Percentiles rank a stretch among this genome's conserved stretches.
These are phyloP conservation scores for Steromphala cineraria DNA, from an alignment of 2,888 invertebrate species.

Conservation along the genomic window DNA sequence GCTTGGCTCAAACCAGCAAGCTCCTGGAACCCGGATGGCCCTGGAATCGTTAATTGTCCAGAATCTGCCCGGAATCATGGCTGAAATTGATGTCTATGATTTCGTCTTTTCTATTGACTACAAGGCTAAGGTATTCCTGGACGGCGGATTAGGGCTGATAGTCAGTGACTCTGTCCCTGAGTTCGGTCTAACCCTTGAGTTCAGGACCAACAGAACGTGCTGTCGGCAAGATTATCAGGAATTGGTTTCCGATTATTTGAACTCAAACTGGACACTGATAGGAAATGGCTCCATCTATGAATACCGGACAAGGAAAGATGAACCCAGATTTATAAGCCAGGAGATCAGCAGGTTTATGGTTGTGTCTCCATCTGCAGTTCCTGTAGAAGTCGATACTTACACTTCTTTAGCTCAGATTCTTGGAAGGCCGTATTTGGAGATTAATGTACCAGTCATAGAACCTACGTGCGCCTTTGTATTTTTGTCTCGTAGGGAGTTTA, in stretches of 20 bases:
- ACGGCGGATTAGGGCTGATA: neutral
- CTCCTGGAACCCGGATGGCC: neutral
- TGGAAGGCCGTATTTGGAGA: neutral
- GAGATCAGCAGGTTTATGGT: neutral
- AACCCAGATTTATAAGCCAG: neutral
- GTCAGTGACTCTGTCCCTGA: neutral
- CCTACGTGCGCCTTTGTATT: neutral
- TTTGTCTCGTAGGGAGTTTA: neutral
- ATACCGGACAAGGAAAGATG: neutral
- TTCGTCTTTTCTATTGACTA: too few relatives aligned
- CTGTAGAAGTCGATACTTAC: neutral
- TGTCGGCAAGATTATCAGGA: neutral
- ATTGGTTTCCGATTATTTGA: neutral
- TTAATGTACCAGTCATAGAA: neutral
- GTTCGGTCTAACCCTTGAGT: neutral
- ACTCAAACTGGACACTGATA: neutral
- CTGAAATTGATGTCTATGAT: too few relatives aligned
- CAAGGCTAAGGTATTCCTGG: too few relatives aligned
- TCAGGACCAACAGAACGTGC: neutral
- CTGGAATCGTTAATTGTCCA: neutral
- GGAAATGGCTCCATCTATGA: neutral
- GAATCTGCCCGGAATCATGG: neutral
- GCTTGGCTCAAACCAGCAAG: too few relatives aligned
- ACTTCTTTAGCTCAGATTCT: too few relatives aligned
- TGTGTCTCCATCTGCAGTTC: neutral